A percentile compares a stretch with the other conserved stretches of the same genome.
phyloP scores from a whole-genome alignment of 2,797 vertebrate genomes.

The Gouania willdenowi region DNA sequence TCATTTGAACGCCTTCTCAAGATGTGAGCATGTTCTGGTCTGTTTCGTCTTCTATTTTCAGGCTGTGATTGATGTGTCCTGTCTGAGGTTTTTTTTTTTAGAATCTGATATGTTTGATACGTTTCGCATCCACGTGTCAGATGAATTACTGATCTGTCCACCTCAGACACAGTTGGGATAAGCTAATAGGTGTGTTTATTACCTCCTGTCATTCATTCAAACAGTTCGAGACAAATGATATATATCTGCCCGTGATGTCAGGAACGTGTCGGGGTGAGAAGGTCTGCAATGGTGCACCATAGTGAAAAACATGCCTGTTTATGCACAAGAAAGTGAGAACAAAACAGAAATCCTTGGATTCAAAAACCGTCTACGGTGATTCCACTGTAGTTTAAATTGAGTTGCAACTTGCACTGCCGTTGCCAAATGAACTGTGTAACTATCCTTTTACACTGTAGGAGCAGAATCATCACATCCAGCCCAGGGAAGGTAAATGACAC shows the following conservation, averaged over 20 bases:
- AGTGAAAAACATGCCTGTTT: no score
- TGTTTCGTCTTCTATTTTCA: constrained; percentile 51
- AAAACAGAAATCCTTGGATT: no score
- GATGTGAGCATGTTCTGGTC: constrained; percentile 23
- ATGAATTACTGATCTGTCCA: constrained; percentile 26
- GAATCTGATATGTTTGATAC: constrained; percentile 38
- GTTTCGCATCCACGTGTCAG: constrained; percentile 37
- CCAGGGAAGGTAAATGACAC: constrained; percentile 68
- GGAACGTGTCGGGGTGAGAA: no score
- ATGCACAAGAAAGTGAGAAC: constrained; percentile 3
- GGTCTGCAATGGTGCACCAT: no score
- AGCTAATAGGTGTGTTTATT: constrained; percentile 4
- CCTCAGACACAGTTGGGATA: constrained; percentile 13
- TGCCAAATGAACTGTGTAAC: constrained; percentile 36
- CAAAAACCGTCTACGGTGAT: background rate
- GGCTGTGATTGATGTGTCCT: constrained; percentile 37
- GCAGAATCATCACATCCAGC: constrained; percentile 70
- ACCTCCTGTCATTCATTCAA: constrained; percentile 26
- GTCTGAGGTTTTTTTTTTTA: constrained; percentile 14
- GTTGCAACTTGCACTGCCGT: constrained; percentile 35
- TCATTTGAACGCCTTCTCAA: constrained; percentile 18
- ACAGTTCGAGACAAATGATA: no score
- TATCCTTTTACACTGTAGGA: constrained; percentile 72
- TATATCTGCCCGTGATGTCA: no score
- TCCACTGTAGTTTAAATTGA: constrained; percentile 26